Conservation (phyloP, 2,888 invertebrate species). For the Geotrupes spiniger region DNA sequence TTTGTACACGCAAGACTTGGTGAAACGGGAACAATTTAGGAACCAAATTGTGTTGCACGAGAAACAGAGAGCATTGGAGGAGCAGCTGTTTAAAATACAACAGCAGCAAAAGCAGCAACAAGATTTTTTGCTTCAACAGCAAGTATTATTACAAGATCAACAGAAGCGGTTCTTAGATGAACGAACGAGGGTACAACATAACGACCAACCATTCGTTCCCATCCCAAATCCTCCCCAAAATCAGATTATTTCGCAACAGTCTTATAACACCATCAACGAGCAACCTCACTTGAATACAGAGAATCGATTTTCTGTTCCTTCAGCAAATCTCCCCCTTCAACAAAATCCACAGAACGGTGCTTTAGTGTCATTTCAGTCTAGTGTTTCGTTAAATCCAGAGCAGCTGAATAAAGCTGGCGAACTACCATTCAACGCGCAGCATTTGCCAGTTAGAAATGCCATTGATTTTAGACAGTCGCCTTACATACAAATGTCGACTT, state of each 20-base stretch:
- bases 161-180: slow-evolving; percentile 39
- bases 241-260: slow-evolving; percentile 12
- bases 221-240: slow-evolving; percentile 24
- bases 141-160: slow-evolving; percentile 54
- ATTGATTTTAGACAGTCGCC: slow-evolving; percentile 34
- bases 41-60: slow-evolving; percentile 56
- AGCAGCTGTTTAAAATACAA: slow-evolving; percentile 60
- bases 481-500: slow-evolving; percentile 36
- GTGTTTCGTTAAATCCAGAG: slow-evolving; percentile 47
- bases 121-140: slow-evolving; percentile 64
- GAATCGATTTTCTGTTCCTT: too few species aligned
- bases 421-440: slow-evolving; percentile 47
- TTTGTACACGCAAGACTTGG: slow-evolving; percentile 26
- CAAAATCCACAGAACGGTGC: slow-evolving; percentile 26
- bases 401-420: slow-evolving; percentile 31
- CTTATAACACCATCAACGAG: slow-evolving; percentile 42
- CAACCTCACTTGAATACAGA: slow-evolving; percentile 22
- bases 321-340: slow-evolving; percentile 25
- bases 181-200: slow-evolving; percentile 41
- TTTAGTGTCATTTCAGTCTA: slow-evolving; percentile 54
- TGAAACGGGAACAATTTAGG: slow-evolving; percentile 23
- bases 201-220: slow-evolving; percentile 42
- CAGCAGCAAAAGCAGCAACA: slow-evolving; percentile 66
- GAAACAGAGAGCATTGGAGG: slow-evolving; percentile 57
- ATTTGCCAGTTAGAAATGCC: slow-evolving; percentile 43